Evolutionary conservation across 2,888 invertebrate species (phyloP), one percentile per base, ranked within the genome.

Genomic region (Criorhina ranunculi): DNA sequence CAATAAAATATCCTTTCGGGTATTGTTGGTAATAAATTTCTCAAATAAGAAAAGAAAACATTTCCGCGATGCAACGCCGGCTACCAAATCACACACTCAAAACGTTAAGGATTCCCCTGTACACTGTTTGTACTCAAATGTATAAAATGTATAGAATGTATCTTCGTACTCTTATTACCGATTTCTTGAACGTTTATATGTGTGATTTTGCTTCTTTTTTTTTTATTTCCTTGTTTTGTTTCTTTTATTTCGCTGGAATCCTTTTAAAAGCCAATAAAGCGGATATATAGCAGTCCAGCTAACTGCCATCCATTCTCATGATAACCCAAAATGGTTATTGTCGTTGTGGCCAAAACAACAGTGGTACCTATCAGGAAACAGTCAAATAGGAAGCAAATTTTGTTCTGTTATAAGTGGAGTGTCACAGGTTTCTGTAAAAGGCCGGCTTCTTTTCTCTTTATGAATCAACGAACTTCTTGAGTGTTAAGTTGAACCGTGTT

Each of bases 1-100:
- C 88, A 89, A 89, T 89, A 89, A 90, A 90, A 89, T 88, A 87
- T 89, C 76, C 81, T 57, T 62, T 64, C 17, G 40, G 62, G 59
- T 70, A 77, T 82, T 77, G 82, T 70, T 66, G 44, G 77, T 44
- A 66, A 82, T 82, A 76, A 70, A 76, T 82, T 75, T 62, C 53
- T 42, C 24, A 51, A 35, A 55, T 17, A 33, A 64, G 8, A 7
- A 59, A 53, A 55, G 9, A 12, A 33, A 37, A 12, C 37, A 11
- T 33, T 57, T 79, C 35, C 60, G 55, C 67, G 53, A 60, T 66
- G 67, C 67, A 76, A 59, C 59, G 49, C 57, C 12, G 15, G 24
- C 42, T 15, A 42, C 24, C 24, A 24, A 24, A 49, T 8, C 24
- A 12, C 8, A 29, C 9, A 29, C 5, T 8, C 12, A 35, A 24